Conservation (phyloP, 1,140 invertebrate genomes). For the Lutraria rhynchaena region DNA sequence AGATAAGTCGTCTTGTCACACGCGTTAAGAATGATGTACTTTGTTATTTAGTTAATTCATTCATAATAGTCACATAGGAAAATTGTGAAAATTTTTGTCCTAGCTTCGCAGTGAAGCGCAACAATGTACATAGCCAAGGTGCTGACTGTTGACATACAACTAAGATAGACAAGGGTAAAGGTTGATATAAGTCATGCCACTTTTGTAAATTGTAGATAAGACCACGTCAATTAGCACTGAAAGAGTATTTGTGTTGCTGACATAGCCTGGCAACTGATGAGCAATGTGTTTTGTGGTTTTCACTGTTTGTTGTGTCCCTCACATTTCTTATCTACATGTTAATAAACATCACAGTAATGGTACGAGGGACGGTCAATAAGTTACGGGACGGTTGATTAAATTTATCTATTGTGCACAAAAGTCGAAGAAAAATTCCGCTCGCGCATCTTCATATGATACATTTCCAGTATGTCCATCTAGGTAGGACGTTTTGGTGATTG, state of each 20-base stretch:
- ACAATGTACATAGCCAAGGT: background rate
- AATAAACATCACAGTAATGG: too few species aligned
- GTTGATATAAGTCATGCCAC: slow-evolving; percentile 51
- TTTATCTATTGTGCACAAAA: too few species aligned
- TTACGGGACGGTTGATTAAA: too few species aligned
- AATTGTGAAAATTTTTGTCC: too few species aligned
- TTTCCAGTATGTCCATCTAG: too few species aligned
- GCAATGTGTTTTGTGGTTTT: background rate
- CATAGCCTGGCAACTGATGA: slow-evolving; percentile 14
- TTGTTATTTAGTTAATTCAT: slow-evolving; percentile 7
- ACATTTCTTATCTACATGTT: too few species aligned
- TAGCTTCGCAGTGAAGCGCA: slow-evolving; percentile 6
- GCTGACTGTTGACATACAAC: slow-evolving; percentile 34
- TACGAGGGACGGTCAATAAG: too few species aligned
- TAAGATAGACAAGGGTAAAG: slow-evolving; percentile 38
- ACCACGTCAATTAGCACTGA: slow-evolving; percentile 33
- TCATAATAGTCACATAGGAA: background rate
- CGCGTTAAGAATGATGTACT: slow-evolving; percentile 3
- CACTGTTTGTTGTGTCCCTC: too few species aligned
- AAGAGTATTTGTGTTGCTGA: slow-evolving; percentile 19
- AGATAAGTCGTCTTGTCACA: slow-evolving; percentile 26
- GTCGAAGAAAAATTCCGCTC: too few species aligned
- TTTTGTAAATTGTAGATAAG: slow-evolving; percentile 39
- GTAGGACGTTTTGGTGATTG: too few species aligned
- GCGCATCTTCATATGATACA: too few species aligned